Base-by-base conservation (phyloP, 37 sponge, comb jelly and placozoan species). In the Ephydatia muelleri region DNA sequence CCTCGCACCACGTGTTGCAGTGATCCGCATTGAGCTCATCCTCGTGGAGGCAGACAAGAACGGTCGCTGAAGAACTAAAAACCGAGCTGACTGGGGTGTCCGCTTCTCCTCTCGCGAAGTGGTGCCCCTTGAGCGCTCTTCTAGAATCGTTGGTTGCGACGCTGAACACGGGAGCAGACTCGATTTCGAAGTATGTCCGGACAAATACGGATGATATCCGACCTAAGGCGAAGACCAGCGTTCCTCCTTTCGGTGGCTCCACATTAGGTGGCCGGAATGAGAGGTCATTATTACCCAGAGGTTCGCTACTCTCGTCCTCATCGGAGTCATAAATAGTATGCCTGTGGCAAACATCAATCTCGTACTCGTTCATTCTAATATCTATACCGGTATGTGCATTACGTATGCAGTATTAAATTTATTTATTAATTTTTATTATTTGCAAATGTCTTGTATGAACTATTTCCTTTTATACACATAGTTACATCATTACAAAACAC, bases 241-340 rank as follows among this genome's bases (percentile, higher is more conserved):
- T 79, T 5, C 38, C 13, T 28, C 38, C 39, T 32, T 28, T 70
- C 43, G 71, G 31, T 22, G 11, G 35, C 30, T 64, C 26, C 69
- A 33, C 0, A 29, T 35, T 1, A 2, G 70, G 16, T 49, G 57
- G 43, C 0, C 26, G 39, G 27, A 27, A 21, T 0, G 66, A 25
- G 47, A 40, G 47, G 25, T 39, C 57, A 23, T 14, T 69, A 26
- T 28, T 69, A 70, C 8, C 30, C 1, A 37, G 70, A 19, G 69
- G n/a, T 8, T 31, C 32, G 29, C 13, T 57, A 32, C 19, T 1
- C 57, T 26, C 87, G 49, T 85, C 91, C 13, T 86, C 87, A 12
- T 76, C 77, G 21, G 82, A 81, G n/a, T 90, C 91, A 47, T 90
- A 80, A 3, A 90, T 68, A 22, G 57, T 26, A 36, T 90, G 91